Evolutionary conservation across 2,888 invertebrate genomes (phyloP), one percentile per base, ranked within the genome.

Genomic region (Parapristionchus giblindavisi): DNA sequence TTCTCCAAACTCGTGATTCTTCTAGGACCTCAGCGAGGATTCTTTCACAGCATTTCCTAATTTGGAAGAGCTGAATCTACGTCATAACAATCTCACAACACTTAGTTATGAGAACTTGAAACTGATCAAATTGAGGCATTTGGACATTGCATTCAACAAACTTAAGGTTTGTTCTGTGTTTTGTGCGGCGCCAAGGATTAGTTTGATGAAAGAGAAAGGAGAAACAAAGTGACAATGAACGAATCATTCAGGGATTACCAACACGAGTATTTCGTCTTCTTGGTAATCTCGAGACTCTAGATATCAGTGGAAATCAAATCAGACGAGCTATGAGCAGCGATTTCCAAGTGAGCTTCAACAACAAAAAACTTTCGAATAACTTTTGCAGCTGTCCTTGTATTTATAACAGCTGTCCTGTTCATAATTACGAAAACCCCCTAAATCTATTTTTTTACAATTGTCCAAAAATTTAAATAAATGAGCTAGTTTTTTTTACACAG

Each of bases 261-360:
- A 71, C 56, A 17, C n/a, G 70, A 40, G 60, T 73, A 24, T 73
- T 73, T 40, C 73, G 73, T 24, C 73, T 61, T 5, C 73, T 73
- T 27, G 34, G 61, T 17, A 61, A 51, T 51, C 61, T 73, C 29
- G 73, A 73, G 48, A 5, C 32, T 17, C 34, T 73, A 24, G 73
- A 73, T 36, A 3, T 73, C 1, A 73, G 73, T 51, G 0, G 21
- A 24, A 73, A 73, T 36, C 34, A 61, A 5, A 24, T 73, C 36
- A 60, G 38, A 36, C 34, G 60, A 14, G 73, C 73, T 6, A 73
- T 61, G 61, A 73, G 73, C 51, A 73, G 73, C 21, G 73, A 58
- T 36, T 73, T 73, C 56, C 70, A 71, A n/a, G 70, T 71, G 63
- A 65, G 63, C 40, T 17, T 27, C 6, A 27, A 40, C 52, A 4